Percentiles rank a stretch among this genome's conserved stretches.
Evolutionary conservation across 2,888 invertebrate species (phyloP).

Genomic region (Neoitamus cyanurus): DNA sequence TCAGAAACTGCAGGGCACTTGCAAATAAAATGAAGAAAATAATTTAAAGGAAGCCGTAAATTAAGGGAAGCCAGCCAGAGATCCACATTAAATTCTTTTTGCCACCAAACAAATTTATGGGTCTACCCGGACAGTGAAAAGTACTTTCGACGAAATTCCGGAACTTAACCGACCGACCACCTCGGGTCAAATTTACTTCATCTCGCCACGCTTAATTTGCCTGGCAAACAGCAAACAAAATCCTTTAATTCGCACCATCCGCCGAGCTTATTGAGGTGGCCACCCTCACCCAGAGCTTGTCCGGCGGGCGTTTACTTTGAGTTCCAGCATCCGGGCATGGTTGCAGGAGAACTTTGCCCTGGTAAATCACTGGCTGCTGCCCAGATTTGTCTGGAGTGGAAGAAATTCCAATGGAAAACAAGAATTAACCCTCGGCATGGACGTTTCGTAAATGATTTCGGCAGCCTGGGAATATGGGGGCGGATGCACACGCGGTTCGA

Average conservation of each 20-base stretch:
- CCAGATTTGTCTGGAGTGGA: constrained; percentile 14
- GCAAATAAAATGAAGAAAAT: neutral
- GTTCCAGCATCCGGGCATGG: constrained; percentile 20
- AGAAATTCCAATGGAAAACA: constrained; percentile 34
- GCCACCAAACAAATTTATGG: constrained; percentile 11
- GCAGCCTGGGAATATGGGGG: neutral
- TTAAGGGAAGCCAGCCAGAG: neutral
- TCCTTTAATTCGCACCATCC: constrained; percentile 46
- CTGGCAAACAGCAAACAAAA: constrained; percentile 48
- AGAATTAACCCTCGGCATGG: neutral
- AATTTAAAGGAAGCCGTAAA: neutral
- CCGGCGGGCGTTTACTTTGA: constrained; percentile 40
- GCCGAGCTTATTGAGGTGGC: constrained; percentile 15
- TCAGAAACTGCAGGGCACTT: neutral
- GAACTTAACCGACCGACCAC: constrained; percentile 44
- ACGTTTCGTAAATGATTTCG: neutral
- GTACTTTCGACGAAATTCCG: constrained; percentile 42
- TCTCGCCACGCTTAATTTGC: constrained; percentile 49
- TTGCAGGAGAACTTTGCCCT: constrained; percentile 9
- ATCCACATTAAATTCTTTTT: constrained; percentile 11
- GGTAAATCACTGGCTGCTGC: neutral
- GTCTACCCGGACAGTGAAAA: constrained; percentile 33
- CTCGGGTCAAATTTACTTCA: constrained; percentile 49
- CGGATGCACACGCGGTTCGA: constrained; percentile 8
- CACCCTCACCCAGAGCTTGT: neutral